Conservation (phyloP, 2,113 vertebrate genomes). For the Arvicanthis niloticus region DNA sequence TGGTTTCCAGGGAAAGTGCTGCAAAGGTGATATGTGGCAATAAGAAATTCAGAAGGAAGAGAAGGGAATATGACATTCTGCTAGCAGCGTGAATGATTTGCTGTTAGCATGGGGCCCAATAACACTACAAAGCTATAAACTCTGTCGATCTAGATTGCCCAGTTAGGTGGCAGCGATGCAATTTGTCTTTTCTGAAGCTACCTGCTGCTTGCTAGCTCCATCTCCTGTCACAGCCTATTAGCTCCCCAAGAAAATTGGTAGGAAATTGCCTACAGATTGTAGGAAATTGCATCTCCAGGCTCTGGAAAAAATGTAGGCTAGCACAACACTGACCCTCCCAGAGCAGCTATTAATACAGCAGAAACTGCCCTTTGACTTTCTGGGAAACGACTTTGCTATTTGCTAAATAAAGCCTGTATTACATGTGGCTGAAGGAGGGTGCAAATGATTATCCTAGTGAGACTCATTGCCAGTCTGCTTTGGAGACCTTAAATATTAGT, state of each 20-base stretch:
- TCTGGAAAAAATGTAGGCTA: constrained; percentile 90
- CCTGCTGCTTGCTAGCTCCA: constrained; percentile 90
- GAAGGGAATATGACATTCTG: constrained; percentile 87
- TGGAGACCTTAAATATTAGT: constrained; percentile 80
- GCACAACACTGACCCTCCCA: constrained; percentile 90
- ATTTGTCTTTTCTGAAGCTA: constrained; percentile 90
- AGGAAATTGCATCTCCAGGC: constrained; percentile 92
- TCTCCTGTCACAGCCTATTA: constrained; percentile 93
- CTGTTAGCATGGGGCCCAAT: constrained; percentile 89
- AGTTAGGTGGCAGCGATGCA: constrained; percentile 91
- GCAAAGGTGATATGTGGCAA: constrained; percentile 82
- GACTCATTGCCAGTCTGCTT: constrained; percentile 76
- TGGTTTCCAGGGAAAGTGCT: constrained; percentile 74
- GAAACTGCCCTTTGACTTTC: constrained; percentile 89
- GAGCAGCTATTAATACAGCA: constrained; percentile 91
- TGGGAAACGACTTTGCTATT: constrained; percentile 88
- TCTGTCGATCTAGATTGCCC: constrained; percentile 90
- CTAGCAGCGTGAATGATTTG: constrained; percentile 88
- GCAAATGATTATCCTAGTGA: constrained; percentile 84
- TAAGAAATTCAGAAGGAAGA: constrained; percentile 86
- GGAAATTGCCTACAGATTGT: constrained; percentile 93
- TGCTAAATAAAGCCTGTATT: constrained; percentile 89
- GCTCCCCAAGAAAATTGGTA: constrained; percentile 91
- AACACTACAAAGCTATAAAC: constrained; percentile 90
- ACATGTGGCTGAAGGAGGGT: constrained; percentile 85